Conservation (phyloP, 2,888 invertebrate genomes). For the Epirrhoe alternata region DNA sequence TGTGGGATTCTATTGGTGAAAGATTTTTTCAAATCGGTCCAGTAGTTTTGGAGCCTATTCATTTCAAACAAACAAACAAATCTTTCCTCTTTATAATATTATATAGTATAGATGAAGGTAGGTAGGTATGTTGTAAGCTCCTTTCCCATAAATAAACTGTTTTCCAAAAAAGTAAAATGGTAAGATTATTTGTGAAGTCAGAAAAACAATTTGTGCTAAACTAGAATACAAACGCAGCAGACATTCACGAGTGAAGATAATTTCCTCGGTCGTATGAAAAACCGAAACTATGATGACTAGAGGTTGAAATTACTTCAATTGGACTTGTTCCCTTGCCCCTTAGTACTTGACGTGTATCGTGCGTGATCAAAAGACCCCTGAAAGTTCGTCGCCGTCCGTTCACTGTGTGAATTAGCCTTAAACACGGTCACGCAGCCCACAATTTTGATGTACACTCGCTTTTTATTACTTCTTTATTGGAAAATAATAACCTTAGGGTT, state of each 20-base stretch:
- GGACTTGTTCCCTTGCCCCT: not conserved
- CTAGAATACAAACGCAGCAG: not conserved
- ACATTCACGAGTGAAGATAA: not conserved
- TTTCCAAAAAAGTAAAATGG: no score
- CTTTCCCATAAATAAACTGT: no score
- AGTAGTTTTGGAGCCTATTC: no score
- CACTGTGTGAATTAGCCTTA: slow-evolving; percentile 3
- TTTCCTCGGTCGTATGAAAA: not conserved
- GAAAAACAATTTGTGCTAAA: no score
- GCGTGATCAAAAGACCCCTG: slow-evolving; percentile 3
- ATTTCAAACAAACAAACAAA: no score
- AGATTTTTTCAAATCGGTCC: no score
- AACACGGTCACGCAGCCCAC: slow-evolving; percentile 21
- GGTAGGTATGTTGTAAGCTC: no score
- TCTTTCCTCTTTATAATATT: no score
- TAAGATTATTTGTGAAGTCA: no score
- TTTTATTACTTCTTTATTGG: slow-evolving; percentile 17
- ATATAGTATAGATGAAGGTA: no score
- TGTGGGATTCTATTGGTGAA: no score
- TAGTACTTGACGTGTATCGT: not conserved
- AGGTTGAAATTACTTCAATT: not conserved
- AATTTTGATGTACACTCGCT: slow-evolving; percentile 11
- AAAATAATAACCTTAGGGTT: slow-evolving; percentile 18
- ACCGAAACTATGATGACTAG: not conserved
- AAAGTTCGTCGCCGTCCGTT: not conserved